Evolutionary conservation across 35 echinoderm and acorn worm genomes (phyloP).

Genomic region (Chiridota heheva): DNA sequence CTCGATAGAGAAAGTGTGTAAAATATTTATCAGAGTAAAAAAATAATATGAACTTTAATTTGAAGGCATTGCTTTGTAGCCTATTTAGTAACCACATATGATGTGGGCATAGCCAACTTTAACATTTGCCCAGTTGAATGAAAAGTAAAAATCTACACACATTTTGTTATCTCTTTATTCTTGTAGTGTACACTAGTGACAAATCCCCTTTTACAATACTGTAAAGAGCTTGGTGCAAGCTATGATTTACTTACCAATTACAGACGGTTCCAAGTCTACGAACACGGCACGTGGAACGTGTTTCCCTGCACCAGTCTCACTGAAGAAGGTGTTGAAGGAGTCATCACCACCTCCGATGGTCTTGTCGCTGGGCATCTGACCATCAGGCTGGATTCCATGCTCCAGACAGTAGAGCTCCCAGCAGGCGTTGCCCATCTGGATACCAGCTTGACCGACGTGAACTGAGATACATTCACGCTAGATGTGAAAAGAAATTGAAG

Average conservation of each 20-base stretch:
- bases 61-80: too few species aligned
- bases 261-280: slow-evolving; percentile 62
- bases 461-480: slow-evolving; percentile 74
- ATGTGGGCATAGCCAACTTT: too few species aligned
- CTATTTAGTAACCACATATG: too few species aligned
- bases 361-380: slow-evolving; percentile 59
- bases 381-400: slow-evolving; percentile 93
- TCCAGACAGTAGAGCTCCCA: slow-evolving; percentile 73
- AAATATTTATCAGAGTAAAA: too few species aligned
- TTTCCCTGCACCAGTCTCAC: slow-evolving; percentile 57
- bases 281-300: slow-evolving; percentile 53
- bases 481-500: not conserved
- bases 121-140: too few species aligned
- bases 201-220: too few species aligned
- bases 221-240: too few species aligned
- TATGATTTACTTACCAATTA: slow-evolving; percentile 61
- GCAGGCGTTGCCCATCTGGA: slow-evolving; percentile 74
- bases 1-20: too few species aligned
- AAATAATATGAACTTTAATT: too few species aligned
- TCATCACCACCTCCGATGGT: slow-evolving; percentile 34
- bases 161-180: too few species aligned
- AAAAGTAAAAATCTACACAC: too few species aligned
- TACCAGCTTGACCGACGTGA: slow-evolving; percentile 69
- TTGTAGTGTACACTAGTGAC: too few species aligned
- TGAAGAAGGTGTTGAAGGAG: slow-evolving; percentile 70